These are phyloP conservation scores for Palythoa caribaeorum DNA, from an alignment of 92 coral and sea anemone species.

Conservation along the genomic window DNA sequence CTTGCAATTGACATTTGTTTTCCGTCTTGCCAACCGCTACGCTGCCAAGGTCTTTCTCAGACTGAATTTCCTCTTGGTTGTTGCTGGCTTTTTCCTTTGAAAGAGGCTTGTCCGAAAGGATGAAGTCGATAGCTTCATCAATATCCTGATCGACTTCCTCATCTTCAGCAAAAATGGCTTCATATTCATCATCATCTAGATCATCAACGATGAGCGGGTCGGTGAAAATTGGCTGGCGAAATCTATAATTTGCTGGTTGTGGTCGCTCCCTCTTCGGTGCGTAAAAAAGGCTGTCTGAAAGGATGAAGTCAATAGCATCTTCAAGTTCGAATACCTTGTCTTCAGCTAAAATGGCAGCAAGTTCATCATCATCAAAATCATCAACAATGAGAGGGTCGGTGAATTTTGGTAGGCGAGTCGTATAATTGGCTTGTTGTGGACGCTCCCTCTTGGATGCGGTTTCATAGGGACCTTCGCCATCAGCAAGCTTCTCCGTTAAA, in stretches of 20 bases:
- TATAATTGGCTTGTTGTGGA: constrained; percentile 3
- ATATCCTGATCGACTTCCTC: background rate
- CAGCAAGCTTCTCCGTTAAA: background rate
- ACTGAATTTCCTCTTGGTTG: background rate
- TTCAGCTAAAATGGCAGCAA: constrained; percentile 21
- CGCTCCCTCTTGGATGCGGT: background rate
- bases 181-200: no score
- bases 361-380: constrained; percentile 25
- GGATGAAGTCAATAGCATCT: constrained; percentile 28
- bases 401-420: constrained; percentile 16
- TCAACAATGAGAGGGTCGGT: constrained; percentile 30
- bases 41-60: background rate
- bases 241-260: no score
- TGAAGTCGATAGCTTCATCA: constrained; percentile 13
- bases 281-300: background rate
- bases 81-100: background rate
- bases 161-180: background rate
- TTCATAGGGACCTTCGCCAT: background rate
- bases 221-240: no score
- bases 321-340: background rate
- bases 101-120: constrained; percentile 10
- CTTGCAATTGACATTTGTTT: background rate
- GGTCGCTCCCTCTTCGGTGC: no score
- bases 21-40: background rate
- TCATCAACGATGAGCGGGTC: no score